These are phyloP conservation scores for Aethes cnicana DNA, from an alignment of 2,888 invertebrate species.

Conservation along the genomic window DNA sequence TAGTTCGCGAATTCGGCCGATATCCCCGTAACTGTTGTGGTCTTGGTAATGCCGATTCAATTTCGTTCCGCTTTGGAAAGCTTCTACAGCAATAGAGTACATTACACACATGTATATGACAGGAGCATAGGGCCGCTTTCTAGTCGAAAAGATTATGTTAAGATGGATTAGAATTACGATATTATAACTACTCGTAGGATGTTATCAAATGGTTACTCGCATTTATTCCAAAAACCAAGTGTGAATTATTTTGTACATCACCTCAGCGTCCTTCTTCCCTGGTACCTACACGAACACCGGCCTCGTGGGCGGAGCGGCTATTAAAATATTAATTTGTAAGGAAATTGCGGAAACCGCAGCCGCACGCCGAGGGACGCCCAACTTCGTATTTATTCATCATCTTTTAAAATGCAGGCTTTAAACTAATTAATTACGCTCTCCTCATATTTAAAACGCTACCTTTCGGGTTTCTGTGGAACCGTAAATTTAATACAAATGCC, in stretches of 20 bases:
- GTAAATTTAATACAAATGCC: too few species aligned
- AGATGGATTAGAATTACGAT: too few species aligned
- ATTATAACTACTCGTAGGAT: too few species aligned
- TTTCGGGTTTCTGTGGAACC: background rate
- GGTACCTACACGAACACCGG: background rate
- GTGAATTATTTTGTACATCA: background rate
- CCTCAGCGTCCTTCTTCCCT: background rate
- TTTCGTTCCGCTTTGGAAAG: too few species aligned
- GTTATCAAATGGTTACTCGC: too few species aligned
- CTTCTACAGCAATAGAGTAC: too few species aligned
- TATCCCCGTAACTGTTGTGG: slow-evolving; percentile 10
- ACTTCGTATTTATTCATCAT: slow-evolving; percentile 19
- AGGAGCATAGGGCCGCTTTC: too few species aligned
- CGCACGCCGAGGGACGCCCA: background rate
- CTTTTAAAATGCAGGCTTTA: slow-evolving; percentile 6
- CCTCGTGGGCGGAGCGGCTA: background rate
- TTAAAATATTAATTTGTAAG: slow-evolving; percentile 27
- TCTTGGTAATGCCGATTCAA: background rate
- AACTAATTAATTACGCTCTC: slow-evolving; percentile 9
- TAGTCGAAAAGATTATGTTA: too few species aligned
- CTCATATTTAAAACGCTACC: background rate
- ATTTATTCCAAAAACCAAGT: too few species aligned
- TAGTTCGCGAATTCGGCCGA: background rate
- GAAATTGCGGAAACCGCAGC: slow-evolving; percentile 16
- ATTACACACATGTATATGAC: too few species aligned